A percentile compares a stretch with the other conserved stretches of the same genome.
phyloP scores from a whole-genome alignment of 2,797 vertebrate species.

The Phataginus tricuspis region DNA sequence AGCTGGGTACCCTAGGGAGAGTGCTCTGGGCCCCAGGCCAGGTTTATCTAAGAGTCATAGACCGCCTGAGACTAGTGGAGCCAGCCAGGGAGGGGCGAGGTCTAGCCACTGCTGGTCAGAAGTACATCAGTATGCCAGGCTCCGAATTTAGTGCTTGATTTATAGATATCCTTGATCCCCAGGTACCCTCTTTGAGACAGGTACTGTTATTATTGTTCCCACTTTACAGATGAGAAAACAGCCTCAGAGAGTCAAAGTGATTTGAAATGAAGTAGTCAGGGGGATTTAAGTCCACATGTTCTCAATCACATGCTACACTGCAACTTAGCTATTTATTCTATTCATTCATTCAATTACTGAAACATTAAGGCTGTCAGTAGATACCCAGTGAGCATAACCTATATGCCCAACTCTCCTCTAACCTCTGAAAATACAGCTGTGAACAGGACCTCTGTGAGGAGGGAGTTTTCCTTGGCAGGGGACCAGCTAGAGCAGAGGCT shows the following conservation, averaged over 20 bases:
- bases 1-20: slow-evolving; percentile 53
- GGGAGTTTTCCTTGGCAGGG: neutral
- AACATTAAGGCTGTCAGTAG: neutral
- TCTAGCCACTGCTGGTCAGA: neutral
- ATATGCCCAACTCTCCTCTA: neutral
- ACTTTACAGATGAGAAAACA: neutral
- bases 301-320: neutral
- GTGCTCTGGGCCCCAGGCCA: slow-evolving; percentile 59
- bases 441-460: neutral
- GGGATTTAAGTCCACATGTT: neutral
- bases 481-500: neutral
- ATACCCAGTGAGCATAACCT: neutral
- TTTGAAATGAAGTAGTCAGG: neutral
- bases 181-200: neutral
- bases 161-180: neutral
- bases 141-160: neutral
- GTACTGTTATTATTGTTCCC: neutral
- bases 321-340: neutral
- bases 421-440: neutral
- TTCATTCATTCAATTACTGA: neutral
- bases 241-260: neutral
- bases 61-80: neutral
- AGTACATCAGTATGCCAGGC: neutral
- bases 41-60: slow-evolving; percentile 37
- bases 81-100: neutral